These are phyloP conservation scores for Diuraphis noxia DNA, from an alignment of 1,140 invertebrate species.

Conservation along the genomic window DNA sequence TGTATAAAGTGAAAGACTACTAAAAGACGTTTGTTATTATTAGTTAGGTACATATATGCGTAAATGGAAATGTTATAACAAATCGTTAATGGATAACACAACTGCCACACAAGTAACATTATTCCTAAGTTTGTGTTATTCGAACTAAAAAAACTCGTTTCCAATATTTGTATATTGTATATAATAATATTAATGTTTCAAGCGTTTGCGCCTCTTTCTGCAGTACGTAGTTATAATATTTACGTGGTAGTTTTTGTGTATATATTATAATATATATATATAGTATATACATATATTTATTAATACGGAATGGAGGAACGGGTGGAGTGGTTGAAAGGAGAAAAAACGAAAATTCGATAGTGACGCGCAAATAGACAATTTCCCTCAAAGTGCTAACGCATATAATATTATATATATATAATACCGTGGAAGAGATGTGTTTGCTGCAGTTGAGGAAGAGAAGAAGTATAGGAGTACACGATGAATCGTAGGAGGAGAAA, in stretches of 20 bases:
- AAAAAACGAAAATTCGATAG: slow-evolving; percentile 8
- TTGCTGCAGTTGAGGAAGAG: neutral
- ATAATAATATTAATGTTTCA: neutral
- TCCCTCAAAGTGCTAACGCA: neutral
- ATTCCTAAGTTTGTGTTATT: too few relatives aligned
- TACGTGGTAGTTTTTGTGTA: neutral
- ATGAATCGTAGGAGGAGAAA: neutral
- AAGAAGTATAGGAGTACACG: neutral
- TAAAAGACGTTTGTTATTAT: too few relatives aligned
- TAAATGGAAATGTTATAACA: too few relatives aligned
- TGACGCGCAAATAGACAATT: slow-evolving; percentile 1
- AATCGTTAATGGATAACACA: too few relatives aligned
- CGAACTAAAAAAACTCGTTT: neutral
- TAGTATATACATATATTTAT: too few relatives aligned
- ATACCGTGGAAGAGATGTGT: neutral
- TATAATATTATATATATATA: neutral
- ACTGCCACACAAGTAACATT: too few relatives aligned
- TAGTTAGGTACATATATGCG: too few relatives aligned
- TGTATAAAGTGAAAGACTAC: too few relatives aligned
- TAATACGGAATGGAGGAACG: neutral
- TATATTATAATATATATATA: too few relatives aligned
- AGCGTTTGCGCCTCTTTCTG: neutral
- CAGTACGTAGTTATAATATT: neutral
- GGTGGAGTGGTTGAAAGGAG: neutral
- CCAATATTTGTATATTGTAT: neutral